phyloP scores from a whole-genome alignment of 2,888 invertebrate genomes.

The Aleiodes alternator region DNA sequence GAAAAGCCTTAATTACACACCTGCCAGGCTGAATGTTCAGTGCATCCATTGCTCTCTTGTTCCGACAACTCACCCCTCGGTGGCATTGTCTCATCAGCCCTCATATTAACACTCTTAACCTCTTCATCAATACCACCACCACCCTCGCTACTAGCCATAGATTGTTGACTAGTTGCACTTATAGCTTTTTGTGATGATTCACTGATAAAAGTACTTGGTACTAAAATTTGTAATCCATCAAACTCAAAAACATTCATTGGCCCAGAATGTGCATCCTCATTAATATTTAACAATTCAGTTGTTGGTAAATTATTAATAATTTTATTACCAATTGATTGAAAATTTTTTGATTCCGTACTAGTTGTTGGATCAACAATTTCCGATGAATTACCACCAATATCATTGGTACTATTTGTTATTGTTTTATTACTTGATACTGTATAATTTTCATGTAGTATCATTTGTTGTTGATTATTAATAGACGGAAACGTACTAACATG shows the following conservation, averaged over 20 bases:
- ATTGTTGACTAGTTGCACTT: conserved; percentile 73
- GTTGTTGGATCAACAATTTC: conserved; percentile 67
- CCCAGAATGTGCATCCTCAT: conserved; percentile 72
- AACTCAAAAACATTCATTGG: conserved; percentile 77
- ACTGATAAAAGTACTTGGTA: conserved; percentile 74
- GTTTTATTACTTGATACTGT: conserved; percentile 55
- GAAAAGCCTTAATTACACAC: conserved; percentile 74
- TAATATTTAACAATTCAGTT: conserved; percentile 71
- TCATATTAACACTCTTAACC: conserved; percentile 82
- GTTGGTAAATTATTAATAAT: conserved; percentile 67
- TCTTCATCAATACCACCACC: conserved; percentile 72
- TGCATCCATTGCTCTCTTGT: conserved; percentile 90
- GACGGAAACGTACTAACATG: conserved; percentile 64
- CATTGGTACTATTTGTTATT: conserved; percentile 52
- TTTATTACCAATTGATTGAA: conserved; percentile 60
- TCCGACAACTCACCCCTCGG: conserved; percentile 91
- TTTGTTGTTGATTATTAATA: conserved; percentile 60
- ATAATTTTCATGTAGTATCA: conserved; percentile 61
- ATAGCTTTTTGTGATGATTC: conserved; percentile 74
- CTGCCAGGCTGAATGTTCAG: conserved; percentile 86
- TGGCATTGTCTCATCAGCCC: conserved; percentile 92
- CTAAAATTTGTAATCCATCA: conserved; percentile 75
- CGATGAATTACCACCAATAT: conserved; percentile 57
- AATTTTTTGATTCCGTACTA: conserved; percentile 67
- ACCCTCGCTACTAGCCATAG: conserved; percentile 72